Conservation (phyloP, 1,140 invertebrate species). For the Atta colombica region DNA sequence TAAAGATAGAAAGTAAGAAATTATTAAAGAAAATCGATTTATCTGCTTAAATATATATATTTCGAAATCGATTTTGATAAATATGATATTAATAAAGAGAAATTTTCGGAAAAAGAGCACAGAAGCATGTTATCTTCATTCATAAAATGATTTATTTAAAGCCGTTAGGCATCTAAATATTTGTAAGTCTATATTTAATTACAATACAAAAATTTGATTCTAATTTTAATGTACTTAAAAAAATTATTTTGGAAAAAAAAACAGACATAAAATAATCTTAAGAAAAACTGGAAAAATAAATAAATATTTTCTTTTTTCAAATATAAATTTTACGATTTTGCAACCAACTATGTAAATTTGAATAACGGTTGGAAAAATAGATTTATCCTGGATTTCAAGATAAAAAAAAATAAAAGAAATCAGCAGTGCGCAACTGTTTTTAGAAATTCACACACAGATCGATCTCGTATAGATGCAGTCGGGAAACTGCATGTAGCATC, state of each 20-base stretch:
- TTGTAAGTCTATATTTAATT: background rate
- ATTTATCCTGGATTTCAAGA: conserved; percentile 30
- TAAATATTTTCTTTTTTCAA: conserved; percentile 3
- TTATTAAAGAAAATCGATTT: conserved; percentile 63
- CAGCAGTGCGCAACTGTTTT: conserved; percentile 30
- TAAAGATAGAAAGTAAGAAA: conserved; percentile 20
- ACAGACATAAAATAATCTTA: background rate
- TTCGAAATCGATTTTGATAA: background rate
- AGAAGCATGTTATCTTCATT: background rate
- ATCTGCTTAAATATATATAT: conserved; percentile 45
- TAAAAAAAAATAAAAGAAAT: conserved; percentile 13
- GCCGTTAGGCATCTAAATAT: background rate
- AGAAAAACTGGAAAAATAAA: background rate
- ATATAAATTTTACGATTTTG: background rate
- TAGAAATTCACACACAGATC: conserved; percentile 36
- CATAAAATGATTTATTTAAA: conserved; percentile 16
- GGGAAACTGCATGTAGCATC: conserved; percentile 26
- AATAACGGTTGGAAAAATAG: conserved; percentile 28
- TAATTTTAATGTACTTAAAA: background rate
- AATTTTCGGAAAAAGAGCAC: background rate
- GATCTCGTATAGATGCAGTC: conserved; percentile 46
- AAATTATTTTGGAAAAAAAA: background rate
- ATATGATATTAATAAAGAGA: background rate
- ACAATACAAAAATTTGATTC: background rate
- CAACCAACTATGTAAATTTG: conserved; percentile 5